These are phyloP conservation scores for Plotosus lineatus DNA, from an alignment of 2,113 vertebrate species.

Conservation along the genomic window DNA sequence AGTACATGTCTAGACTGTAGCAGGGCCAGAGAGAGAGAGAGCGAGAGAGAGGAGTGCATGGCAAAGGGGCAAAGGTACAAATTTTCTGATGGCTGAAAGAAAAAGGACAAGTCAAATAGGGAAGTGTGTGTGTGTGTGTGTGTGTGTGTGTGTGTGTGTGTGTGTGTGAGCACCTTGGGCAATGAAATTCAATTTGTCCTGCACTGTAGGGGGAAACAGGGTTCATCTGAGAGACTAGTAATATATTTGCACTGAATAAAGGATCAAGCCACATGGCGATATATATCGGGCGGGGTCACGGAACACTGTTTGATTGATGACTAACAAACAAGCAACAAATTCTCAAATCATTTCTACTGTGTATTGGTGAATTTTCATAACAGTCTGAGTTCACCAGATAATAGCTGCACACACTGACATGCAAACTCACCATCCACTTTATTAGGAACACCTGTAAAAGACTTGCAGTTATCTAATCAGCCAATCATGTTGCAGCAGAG, in stretches of 20 bases:
- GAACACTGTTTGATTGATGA: neutral
- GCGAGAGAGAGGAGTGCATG: neutral
- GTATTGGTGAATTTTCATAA: neutral
- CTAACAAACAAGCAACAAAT: neutral
- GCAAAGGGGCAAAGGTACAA: constrained; percentile 14
- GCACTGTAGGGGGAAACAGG: constrained; percentile 13
- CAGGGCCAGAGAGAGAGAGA: neutral
- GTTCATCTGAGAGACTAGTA: constrained; percentile 32
- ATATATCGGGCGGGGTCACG: neutral
- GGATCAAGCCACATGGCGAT: neutral
- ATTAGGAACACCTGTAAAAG: neutral
- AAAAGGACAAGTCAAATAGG: constrained; percentile 13
- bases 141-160: constrained; percentile 1
- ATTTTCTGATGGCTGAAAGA: neutral
- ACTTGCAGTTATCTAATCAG: neutral
- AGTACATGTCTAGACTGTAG: constrained; percentile 1
- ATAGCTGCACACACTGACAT: neutral
- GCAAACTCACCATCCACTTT: neutral
- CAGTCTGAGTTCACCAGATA: neutral
- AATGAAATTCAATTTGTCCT: constrained; percentile 44
- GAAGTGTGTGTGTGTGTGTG: constrained; percentile 3
- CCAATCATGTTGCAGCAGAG: neutral
- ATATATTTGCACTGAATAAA: constrained; percentile 33
- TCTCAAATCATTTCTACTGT: neutral
- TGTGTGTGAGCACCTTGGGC: constrained; percentile 33